Evolutionary conservation across 2,113 vertebrate species (phyloP).

Genomic region (Vidua macroura): DNA sequence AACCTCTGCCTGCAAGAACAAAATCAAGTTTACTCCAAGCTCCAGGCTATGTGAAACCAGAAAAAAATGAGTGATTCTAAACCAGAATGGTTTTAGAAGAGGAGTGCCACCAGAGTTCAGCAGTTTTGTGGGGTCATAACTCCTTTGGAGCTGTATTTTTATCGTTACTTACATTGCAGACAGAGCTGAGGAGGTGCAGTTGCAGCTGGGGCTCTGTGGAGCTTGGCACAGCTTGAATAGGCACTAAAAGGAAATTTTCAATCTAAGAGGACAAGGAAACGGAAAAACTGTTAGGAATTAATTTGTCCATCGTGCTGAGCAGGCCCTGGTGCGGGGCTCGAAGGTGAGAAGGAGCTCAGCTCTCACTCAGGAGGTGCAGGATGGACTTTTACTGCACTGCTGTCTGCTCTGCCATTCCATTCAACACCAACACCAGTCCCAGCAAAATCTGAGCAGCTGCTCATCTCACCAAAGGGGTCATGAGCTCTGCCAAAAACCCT

Average conservation of each 20-base stretch:
- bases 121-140: not conserved
- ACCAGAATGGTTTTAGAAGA: not conserved
- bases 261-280: not conserved
- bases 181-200: not conserved
- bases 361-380: not conserved
- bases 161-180: not conserved
- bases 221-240: not conserved
- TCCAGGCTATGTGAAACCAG: not conserved
- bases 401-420: accelerated
- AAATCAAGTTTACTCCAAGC: not conserved
- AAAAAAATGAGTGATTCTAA: not conserved
- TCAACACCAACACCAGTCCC: not conserved
- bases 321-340: accelerated
- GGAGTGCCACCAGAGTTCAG: not conserved
- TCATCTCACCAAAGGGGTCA: not conserved
- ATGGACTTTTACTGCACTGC: not conserved
- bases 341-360: not conserved
- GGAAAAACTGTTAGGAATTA: not conserved
- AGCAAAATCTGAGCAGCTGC: not conserved
- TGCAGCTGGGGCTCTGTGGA: accelerated
- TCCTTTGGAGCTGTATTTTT: not conserved
- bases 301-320: accelerated
- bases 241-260: not conserved
- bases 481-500: not conserved
- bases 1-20: not conserved